phyloP scores from a whole-genome alignment of 2,797 vertebrate species.

The Heteromormyrus szaboi region DNA sequence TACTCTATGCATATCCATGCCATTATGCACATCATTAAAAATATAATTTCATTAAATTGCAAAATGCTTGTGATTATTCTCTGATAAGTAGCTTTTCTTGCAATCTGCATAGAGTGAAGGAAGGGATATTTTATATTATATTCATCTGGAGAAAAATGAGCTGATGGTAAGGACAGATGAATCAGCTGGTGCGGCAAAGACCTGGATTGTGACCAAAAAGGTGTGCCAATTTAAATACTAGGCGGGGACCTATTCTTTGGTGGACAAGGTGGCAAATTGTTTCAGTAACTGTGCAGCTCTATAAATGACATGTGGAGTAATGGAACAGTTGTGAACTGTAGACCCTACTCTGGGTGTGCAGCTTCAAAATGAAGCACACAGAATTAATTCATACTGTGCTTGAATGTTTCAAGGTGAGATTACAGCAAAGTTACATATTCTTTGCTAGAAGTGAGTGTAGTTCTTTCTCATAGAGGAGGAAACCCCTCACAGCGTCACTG shows the following conservation, averaged over 20 bases:
- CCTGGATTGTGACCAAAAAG: conserved; percentile 1
- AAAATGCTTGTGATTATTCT: neutral
- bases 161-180: no score
- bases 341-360: neutral
- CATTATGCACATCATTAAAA: neutral
- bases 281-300: neutral
- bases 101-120: neutral
- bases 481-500: neutral
- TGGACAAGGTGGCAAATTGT: neutral
- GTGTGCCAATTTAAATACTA: neutral
- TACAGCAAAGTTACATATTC: neutral
- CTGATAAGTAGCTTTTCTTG: neutral
- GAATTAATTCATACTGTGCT: neutral
- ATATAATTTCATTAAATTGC: neutral
- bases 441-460: neutral
- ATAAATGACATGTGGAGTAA: neutral
- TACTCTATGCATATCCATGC: neutral
- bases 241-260: neutral
- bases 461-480: neutral
- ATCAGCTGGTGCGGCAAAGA: neutral
- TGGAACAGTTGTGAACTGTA: neutral
- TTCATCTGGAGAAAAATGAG: neutral
- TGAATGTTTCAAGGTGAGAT: neutral
- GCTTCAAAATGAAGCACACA: neutral
- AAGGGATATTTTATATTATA: neutral